A percentile compares a stretch with the other conserved stretches of the same genome.
Evolutionary conservation across 2,888 invertebrate genomes (phyloP).

Genomic region (Adelphocoris suturalis): DNA sequence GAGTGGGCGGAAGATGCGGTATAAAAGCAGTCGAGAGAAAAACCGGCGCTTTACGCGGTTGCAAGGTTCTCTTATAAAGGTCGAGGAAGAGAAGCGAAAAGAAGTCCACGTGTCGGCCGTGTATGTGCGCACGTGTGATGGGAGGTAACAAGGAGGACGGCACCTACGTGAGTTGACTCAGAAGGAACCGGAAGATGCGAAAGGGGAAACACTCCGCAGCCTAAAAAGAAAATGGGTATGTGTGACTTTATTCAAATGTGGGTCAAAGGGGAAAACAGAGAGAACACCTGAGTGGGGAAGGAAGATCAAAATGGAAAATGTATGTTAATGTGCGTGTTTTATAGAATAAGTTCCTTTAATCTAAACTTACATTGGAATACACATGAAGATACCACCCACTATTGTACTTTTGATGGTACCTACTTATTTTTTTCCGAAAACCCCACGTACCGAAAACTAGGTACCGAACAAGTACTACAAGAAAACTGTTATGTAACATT

Average conservation of each 20-base stretch:
- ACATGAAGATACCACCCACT: too few relatives aligned
- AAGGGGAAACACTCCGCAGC: conserved; percentile 34
- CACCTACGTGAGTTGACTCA: conserved; percentile 47
- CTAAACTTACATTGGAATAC: too few relatives aligned
- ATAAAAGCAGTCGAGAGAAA: conserved; percentile 13
- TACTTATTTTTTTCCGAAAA: too few relatives aligned
- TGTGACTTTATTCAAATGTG: conserved; percentile 63
- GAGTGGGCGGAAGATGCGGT: conserved; percentile 21
- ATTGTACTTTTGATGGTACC: too few relatives aligned
- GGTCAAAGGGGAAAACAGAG: conserved; percentile 50
- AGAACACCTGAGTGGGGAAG: not conserved
- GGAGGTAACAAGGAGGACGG: conserved; percentile 58
- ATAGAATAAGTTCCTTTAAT: too few relatives aligned
- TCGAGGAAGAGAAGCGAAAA: conserved; percentile 32
- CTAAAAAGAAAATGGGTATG: conserved; percentile 48
- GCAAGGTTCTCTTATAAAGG: conserved; percentile 29
- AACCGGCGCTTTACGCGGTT: conserved; percentile 37
- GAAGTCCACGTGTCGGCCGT: conserved; percentile 47
- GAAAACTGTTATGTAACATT: too few relatives aligned
- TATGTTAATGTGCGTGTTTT: too few relatives aligned
- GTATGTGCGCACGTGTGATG: conserved; percentile 53
- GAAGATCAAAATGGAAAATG: not conserved
- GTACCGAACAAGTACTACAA: too few relatives aligned
- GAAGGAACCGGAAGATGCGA: not conserved
- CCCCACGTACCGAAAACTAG: too few relatives aligned